Conservation (phyloP, 2,797 vertebrate species). For the Enteromius afrohamiltoni region DNA sequence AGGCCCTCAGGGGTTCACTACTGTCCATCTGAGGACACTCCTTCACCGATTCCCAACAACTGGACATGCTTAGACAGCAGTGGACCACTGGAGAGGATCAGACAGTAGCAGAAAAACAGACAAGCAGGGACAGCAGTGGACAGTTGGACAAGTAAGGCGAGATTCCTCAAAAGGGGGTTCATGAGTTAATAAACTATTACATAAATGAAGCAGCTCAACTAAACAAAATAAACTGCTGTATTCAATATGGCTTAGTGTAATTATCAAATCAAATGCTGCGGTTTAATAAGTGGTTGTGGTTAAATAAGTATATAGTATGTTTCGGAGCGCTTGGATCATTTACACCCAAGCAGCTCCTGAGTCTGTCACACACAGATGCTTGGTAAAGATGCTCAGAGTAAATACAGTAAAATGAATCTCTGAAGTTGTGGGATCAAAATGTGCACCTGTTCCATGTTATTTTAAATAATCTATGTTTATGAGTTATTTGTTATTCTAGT, state of each 20-base stretch:
- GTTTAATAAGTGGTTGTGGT: not conserved
- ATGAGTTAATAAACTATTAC: not conserved
- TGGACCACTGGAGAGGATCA: not conserved
- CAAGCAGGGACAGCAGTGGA: not conserved
- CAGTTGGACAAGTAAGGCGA: not conserved
- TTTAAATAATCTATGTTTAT: not conserved
- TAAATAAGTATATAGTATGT: not conserved
- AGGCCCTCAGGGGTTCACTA: constrained; percentile 6
- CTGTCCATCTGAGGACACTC: constrained; percentile 8
- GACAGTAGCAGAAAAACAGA: not conserved
- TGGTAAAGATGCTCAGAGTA: not conserved
- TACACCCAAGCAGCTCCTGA: not conserved
- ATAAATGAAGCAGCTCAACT: not conserved
- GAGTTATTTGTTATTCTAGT: not conserved
- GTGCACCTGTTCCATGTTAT: not conserved
- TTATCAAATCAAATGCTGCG: not conserved
- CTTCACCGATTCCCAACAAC: constrained; percentile 38
- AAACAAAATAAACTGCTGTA: not conserved
- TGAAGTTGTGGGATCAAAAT: not conserved
- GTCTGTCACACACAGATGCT: not conserved
- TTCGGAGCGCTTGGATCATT: not conserved
- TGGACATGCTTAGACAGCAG: not conserved
- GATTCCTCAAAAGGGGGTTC: not conserved
- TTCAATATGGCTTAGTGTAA: not conserved
- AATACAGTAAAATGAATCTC: not conserved